Conservation (phyloP, 2,888 invertebrate species). For the Cacoxenus indagator region DNA sequence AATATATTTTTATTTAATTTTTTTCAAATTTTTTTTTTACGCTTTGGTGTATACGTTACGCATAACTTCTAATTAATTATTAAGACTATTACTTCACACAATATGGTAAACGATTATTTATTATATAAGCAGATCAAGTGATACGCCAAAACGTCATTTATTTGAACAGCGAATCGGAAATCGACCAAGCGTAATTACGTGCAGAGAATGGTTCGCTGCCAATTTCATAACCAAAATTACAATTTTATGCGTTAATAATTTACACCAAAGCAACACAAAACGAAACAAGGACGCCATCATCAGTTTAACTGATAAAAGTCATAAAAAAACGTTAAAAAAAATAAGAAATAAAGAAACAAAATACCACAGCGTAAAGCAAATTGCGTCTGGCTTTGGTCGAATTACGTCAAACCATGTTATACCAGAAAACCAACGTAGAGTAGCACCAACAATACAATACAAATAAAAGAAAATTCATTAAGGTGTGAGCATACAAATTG, state of each 20-base stretch:
- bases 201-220: not conserved
- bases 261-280: not conserved
- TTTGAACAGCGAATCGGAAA: too few relatives aligned
- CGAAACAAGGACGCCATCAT: not conserved
- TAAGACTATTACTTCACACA: slow-evolving; percentile 11
- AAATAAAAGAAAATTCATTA: not conserved
- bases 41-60: too few relatives aligned
- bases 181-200: not conserved
- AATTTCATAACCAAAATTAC: not conserved
- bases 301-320: not conserved
- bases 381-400: not conserved
- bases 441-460: not conserved
- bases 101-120: not conserved
- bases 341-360: not conserved
- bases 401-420: slow-evolving; percentile 1
- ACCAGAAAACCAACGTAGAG: not conserved
- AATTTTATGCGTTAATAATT: slow-evolving; percentile 7
- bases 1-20: too few relatives aligned
- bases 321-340: not conserved
- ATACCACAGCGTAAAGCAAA: not conserved
- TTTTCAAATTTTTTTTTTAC: too few relatives aligned
- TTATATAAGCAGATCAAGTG: not conserved
- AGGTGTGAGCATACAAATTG: slow-evolving; percentile 14
- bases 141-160: not conserved
- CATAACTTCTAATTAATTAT: too few relatives aligned